Conservation (phyloP, 2,888 invertebrate species). For the Catocala sponsa region DNA sequence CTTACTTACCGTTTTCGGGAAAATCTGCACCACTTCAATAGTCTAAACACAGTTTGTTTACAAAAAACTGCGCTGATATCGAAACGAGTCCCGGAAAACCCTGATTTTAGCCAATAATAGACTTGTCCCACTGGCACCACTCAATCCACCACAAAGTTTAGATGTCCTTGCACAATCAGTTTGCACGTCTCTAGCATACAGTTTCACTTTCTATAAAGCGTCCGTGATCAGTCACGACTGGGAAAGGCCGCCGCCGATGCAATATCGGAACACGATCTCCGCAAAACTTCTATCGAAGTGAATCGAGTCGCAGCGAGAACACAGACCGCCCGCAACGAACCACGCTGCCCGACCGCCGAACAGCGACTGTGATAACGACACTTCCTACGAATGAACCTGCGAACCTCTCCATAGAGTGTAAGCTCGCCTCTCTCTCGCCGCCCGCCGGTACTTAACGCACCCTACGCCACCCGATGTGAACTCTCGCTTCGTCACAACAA, state of each 20-base stretch:
- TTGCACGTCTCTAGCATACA: constrained; percentile 72
- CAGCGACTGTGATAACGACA: constrained; percentile 87
- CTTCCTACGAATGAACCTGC: constrained; percentile 82
- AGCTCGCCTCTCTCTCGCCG: constrained; percentile 79
- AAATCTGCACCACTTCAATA: constrained; percentile 72
- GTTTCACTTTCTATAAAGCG: constrained; percentile 79
- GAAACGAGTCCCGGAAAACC: constrained; percentile 74
- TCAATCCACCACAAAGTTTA: constrained; percentile 68
- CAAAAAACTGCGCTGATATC: constrained; percentile 84
- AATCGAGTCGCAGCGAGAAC: constrained; percentile 56
- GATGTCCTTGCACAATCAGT: constrained; percentile 73
- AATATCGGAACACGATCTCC: constrained; percentile 74
- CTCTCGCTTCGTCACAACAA: constrained; percentile 65
- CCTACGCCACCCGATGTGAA: constrained; percentile 59
- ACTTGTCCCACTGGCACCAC: constrained; percentile 69
- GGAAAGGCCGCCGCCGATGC: constrained; percentile 64
- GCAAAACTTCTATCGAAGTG: constrained; percentile 79
- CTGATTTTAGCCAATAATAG: constrained; percentile 63
- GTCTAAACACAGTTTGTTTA: constrained; percentile 80
- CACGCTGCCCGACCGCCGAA: constrained; percentile 82
- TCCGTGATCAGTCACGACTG: constrained; percentile 72
- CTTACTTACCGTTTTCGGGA: constrained; percentile 74
- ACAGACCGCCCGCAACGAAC: constrained; percentile 63
- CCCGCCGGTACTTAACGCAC: constrained; percentile 66
- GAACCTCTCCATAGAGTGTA: constrained; percentile 77